These are phyloP conservation scores for Acleris sparsana DNA, from an alignment of 2,888 invertebrate genomes.

Conservation along the genomic window DNA sequence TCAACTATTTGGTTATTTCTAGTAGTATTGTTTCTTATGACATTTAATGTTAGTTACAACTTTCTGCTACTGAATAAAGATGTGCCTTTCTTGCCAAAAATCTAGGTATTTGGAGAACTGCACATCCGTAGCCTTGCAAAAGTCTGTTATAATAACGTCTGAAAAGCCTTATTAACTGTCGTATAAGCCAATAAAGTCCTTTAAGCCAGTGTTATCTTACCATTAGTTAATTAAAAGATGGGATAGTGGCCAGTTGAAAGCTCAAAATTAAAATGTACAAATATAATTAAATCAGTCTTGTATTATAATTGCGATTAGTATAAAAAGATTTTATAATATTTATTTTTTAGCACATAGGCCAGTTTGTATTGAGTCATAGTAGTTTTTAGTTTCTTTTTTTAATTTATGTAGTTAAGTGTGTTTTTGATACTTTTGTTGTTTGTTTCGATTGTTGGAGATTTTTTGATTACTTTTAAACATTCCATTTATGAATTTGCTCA, in stretches of 20 bases:
- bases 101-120: no score
- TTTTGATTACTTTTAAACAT: conserved; percentile 64
- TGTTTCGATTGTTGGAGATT: conserved; percentile 70
- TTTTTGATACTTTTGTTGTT: conserved; percentile 68
- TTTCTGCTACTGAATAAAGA: no score
- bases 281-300: conserved; percentile 56
- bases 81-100: no score
- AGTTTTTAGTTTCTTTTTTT: conserved; percentile 50
- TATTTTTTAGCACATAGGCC: conserved; percentile 76
- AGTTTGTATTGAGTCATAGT: conserved; percentile 79
- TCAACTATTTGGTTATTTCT: neutral
- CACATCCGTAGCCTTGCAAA: no score
- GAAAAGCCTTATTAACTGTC: neutral
- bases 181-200: conserved; percentile 44
- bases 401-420: conserved; percentile 53
- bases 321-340: conserved; percentile 62
- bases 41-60: no score
- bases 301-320: conserved; percentile 54
- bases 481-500: conserved; percentile 59
- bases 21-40: no score
- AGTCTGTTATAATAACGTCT: no score
- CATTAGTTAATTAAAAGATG: conserved; percentile 62
- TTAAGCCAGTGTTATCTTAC: conserved; percentile 52
- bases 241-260: conserved; percentile 79
- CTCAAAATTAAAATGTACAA: conserved; percentile 80